Conservation (phyloP, 2,113 vertebrate species). For the Notechis scutatus region DNA sequence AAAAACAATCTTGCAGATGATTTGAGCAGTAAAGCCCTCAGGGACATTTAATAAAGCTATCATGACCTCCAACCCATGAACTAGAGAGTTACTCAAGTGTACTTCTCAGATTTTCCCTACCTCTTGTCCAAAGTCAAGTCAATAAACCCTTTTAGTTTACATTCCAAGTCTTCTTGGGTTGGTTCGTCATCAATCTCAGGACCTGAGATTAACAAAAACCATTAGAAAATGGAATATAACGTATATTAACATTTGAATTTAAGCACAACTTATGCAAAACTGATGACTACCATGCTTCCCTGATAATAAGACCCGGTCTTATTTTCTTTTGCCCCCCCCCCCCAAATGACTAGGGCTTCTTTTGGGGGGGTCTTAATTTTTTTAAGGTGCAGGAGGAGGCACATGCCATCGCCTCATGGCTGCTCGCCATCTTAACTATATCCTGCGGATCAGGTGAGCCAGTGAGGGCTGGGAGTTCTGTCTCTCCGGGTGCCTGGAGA, state of each 20-base stretch:
- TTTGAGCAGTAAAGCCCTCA: background rate
- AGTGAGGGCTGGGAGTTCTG: too few species aligned
- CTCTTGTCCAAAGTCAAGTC: constrained; percentile 96
- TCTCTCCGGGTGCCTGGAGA: too few species aligned
- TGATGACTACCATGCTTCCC: background rate
- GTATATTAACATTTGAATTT: background rate
- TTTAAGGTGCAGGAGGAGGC: too few species aligned
- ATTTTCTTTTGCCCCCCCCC: too few species aligned
- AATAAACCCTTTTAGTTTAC: constrained; percentile 92
- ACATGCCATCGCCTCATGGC: too few species aligned
- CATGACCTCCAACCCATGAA: background rate
- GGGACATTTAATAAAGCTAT: background rate
- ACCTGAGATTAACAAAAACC: constrained; percentile 64
- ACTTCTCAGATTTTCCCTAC: constrained; percentile 62
- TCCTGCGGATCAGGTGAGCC: too few species aligned
- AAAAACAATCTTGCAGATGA: background rate
- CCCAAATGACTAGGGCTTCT: too few species aligned
- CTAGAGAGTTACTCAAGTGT: fast-evolving
- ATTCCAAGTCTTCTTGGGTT: constrained; percentile 93
- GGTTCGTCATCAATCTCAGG: constrained; percentile 86
- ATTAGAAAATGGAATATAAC: background rate
- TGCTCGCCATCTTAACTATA: too few species aligned
- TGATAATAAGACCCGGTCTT: too few species aligned
- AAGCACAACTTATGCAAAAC: background rate
- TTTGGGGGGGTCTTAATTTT: too few species aligned